phyloP scores from a whole-genome alignment of 1,140 invertebrate genomes.

The Phocides pigmalion region DNA sequence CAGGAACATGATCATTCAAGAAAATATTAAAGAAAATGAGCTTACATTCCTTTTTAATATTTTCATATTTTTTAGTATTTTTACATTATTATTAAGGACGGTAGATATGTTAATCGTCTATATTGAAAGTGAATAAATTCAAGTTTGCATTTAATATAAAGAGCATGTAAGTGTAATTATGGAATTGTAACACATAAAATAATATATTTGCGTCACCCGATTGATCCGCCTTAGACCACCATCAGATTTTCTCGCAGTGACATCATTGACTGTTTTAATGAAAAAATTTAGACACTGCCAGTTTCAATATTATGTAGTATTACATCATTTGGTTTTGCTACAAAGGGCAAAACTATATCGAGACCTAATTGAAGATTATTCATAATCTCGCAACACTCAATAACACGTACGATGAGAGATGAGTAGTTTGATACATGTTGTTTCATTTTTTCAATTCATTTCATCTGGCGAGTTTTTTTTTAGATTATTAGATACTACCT shows the following conservation, averaged over 20 bases:
- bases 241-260: not conserved
- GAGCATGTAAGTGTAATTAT: not conserved
- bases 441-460: too few relatives aligned
- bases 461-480: too few relatives aligned
- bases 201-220: not conserved
- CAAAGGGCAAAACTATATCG: too few relatives aligned
- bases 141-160: slow-evolving; percentile 9
- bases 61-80: slow-evolving; percentile 18
- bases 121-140: not conserved
- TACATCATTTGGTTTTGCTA: too few relatives aligned
- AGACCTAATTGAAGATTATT: too few relatives aligned
- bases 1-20: slow-evolving; percentile 4
- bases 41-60: slow-evolving; percentile 29
- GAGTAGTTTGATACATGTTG: too few relatives aligned
- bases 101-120: slow-evolving; percentile 2
- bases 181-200: not conserved
- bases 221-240: not conserved
- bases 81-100: slow-evolving; percentile 1
- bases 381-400: too few relatives aligned
- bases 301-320: too few relatives aligned
- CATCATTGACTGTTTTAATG: not conserved
- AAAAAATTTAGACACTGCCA: too few relatives aligned
- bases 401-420: too few relatives aligned
- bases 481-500: too few relatives aligned
- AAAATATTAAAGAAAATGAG: slow-evolving; percentile 25